Evolutionary conservation across 2,113 vertebrate species (phyloP), one percentile per base, ranked within the genome.

Genomic region (Blennius ocellaris): DNA sequence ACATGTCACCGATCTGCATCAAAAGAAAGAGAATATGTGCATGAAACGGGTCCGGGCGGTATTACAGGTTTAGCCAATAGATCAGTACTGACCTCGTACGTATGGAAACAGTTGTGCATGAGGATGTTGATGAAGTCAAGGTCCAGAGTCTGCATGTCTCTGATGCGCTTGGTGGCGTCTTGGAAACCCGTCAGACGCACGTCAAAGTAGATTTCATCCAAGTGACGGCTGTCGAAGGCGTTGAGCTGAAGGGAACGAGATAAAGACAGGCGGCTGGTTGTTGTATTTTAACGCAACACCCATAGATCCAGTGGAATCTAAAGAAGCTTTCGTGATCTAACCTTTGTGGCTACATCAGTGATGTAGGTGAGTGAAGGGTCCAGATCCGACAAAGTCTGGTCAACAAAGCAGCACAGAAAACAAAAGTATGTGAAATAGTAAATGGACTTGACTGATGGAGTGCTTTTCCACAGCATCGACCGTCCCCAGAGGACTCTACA

Each of bases 41-140:
- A 52, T 9, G 43, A 0, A 57, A 16, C 2, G 15, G 14, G 5
- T 11, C 12, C 5, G 2, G 11, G 11, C 7, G 5, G 12, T n/a
- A 36, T 5, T 10, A 39, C 1, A 2, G 14, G 36, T 15, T 16
- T 11, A 0, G 3, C 30, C 7, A 6, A 5, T 40, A 6, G 14
- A 2, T 0, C 11, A 49, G 5, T 11, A 50, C 87, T 76, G 67
- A 97, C 98, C 95, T 97, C 96, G 73, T 96, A 95, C 9, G 96
- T 96, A 84, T 98, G 94, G 91, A 99, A 99, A 80, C 97, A 98
- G 93, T 96, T 99, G 90, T 99, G 93, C 84, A 98, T 92, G 83
- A 99, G 76, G 0, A 90, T 84, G 73, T 87, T 82, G 56, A 99
- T 93, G 81, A 92, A 99, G 90, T 92, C 87, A 12, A 94, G 70